Percentiles rank a stretch among this genome's conserved stretches.
These are phyloP conservation scores for Pocillopora verrucosa DNA, from an alignment of 64 coral and sea anemone genomes.

Conservation along the genomic window DNA sequence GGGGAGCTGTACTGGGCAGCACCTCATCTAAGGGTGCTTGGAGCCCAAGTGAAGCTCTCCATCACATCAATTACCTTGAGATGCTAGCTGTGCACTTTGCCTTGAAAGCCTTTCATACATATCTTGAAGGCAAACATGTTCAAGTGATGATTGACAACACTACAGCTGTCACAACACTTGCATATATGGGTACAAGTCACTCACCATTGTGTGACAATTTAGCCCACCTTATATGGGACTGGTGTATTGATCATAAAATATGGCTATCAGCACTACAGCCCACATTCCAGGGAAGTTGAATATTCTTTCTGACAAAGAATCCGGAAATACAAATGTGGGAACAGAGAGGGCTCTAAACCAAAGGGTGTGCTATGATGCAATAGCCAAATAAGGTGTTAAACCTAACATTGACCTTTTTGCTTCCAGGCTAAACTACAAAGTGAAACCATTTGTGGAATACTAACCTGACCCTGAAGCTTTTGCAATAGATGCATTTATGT, in stretches of 20 bases:
- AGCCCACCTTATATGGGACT: constrained; percentile 35
- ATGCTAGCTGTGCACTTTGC: constrained; percentile 43
- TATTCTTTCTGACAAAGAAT: constrained; percentile 55
- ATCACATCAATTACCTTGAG: constrained; percentile 56
- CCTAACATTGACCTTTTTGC: constrained; percentile 53
- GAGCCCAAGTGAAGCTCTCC: background rate
- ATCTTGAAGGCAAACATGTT: constrained; percentile 26
- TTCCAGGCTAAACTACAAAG: constrained; percentile 35
- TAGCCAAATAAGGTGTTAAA: constrained; percentile 6
- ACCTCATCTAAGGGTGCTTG: constrained; percentile 12
- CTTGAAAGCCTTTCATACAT: background rate
- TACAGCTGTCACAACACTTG: constrained; percentile 27
- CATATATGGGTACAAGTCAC: constrained; percentile 51
- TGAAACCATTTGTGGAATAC: constrained; percentile 33
- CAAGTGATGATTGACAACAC: constrained; percentile 15
- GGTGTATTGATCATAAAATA: constrained; percentile 30
- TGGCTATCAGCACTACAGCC: constrained; percentile 42
- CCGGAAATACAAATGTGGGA: constrained; percentile 17
- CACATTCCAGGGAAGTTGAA: constrained; percentile 46
- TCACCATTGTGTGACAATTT: background rate
- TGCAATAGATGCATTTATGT: constrained; percentile 17
- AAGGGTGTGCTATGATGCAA: background rate
- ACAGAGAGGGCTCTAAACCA: constrained; percentile 43
- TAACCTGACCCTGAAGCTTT: constrained; percentile 13
- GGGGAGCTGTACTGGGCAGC: background rate